Evolutionary conservation across 1,140 invertebrate species (phyloP).

Genomic region (Drosophila parabipectinata): DNA sequence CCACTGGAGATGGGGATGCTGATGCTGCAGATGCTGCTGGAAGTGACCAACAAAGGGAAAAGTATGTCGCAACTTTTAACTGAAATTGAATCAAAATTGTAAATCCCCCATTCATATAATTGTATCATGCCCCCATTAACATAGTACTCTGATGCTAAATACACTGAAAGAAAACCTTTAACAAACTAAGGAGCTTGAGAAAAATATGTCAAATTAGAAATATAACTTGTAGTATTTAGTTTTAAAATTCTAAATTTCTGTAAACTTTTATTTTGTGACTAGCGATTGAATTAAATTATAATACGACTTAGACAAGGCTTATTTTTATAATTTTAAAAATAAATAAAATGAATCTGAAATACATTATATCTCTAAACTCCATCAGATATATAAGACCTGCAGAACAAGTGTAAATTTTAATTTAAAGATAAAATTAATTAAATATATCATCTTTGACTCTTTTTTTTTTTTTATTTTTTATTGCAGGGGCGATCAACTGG

Average conservation of each 20-base stretch:
- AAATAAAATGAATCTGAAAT: not conserved
- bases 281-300: not conserved
- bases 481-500: slow-evolving; percentile 50
- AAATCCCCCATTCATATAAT: no score
- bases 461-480: not conserved
- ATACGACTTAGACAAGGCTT: not conserved
- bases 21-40: slow-evolving; percentile 37
- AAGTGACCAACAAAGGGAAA: slow-evolving; percentile 63
- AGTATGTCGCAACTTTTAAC: slow-evolving; percentile 61
- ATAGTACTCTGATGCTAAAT: not conserved
- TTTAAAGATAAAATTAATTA: not conserved
- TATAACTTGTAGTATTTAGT: not conserved
- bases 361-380: not conserved
- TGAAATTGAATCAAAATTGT: slow-evolving; percentile 45
- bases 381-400: not conserved
- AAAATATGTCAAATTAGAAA: not conserved
- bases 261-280: not conserved
- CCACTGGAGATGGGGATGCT: slow-evolving; percentile 7
- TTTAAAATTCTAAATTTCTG: not conserved
- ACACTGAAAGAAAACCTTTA: not conserved
- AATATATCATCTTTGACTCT: no score
- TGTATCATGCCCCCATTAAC: no score
- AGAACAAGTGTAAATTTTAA: not conserved
- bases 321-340: not conserved
- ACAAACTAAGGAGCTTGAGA: not conserved